Evolutionary conservation across 2,888 invertebrate species (phyloP), one percentile per base, ranked within the genome.

Genomic region (Phaonia tiefii): DNA sequence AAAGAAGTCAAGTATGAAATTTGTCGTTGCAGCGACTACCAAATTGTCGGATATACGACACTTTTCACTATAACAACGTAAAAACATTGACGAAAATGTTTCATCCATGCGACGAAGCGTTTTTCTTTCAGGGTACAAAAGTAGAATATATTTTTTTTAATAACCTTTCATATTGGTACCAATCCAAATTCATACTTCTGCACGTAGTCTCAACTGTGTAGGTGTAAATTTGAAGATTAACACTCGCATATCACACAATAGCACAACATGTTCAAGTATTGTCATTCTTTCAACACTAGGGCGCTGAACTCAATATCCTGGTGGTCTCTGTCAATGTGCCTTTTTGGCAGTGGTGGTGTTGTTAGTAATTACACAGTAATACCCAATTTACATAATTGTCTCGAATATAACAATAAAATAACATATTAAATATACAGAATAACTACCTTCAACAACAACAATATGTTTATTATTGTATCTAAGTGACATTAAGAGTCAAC

Each of bases 381-480:
- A 77, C 69, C 31, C 76, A 84, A 87, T 86, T 87, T 86, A 83
- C 85, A 87, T 87, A 86, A 85, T 85, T 82, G 80, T 84, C 79
- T 80, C 76, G 79, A 83, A 83, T 83, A 85, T 83, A 84, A 84
- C 85, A 87, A 86, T 88, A 86, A 86, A 88, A 86, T 84, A 85
- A 84, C 85, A 87, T 86, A 86, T 87, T 86, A 85, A 86, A 87
- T 85, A 83, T 65, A 84, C 74, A 82, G 69, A 56, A 60, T 58
- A 80, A 75, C 51, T 54, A 75, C 70, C 31, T 49, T 15, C n/a
- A 72, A 39, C 22, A 44, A 56, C 26, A 69, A 49, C 54, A 46
- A 37, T 51, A 63, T 51, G 54, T 13, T 13, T 15, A 8, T 31
- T 31, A 26, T 25, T n/a, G 1, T 22, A 51, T 5, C 51, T 22